A percentile compares a stretch with the other conserved stretches of the same genome.
phyloP scores from a whole-genome alignment of 1,140 invertebrate species.

The Diabrotica virgifera region DNA sequence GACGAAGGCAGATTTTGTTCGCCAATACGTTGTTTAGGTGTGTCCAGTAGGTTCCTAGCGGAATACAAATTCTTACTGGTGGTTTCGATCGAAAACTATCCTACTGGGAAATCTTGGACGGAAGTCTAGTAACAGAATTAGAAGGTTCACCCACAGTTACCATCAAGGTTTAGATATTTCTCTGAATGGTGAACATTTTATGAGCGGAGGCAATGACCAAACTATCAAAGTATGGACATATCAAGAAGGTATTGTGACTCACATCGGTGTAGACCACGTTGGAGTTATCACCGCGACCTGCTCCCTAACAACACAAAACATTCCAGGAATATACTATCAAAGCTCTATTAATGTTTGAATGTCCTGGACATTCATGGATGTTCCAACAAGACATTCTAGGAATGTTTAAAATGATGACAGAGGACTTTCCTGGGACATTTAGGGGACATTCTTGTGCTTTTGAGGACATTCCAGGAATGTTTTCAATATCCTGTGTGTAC shows the following conservation, averaged over 20 bases:
- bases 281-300: constrained; percentile 69
- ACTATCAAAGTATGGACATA: constrained; percentile 65
- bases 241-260: constrained; percentile 64
- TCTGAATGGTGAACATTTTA: constrained; percentile 68
- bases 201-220: constrained; percentile 83
- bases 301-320: too few relatives aligned
- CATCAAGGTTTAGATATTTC: constrained; percentile 79
- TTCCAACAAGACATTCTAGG: too few relatives aligned
- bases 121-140: constrained; percentile 71
- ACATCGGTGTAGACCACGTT: constrained; percentile 76
- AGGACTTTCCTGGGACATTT: too few relatives aligned
- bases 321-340: too few relatives aligned
- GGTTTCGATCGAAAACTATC: constrained; percentile 83
- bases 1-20: constrained; percentile 77
- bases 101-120: constrained; percentile 86
- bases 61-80: constrained; percentile 78
- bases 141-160: constrained; percentile 78
- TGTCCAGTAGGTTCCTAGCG: constrained; percentile 72
- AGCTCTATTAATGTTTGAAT: too few relatives aligned
- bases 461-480: too few relatives aligned
- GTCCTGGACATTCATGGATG: too few relatives aligned
- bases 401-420: too few relatives aligned
- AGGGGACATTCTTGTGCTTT: too few relatives aligned
- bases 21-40: constrained; percentile 86
- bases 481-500: too few relatives aligned